These are phyloP conservation scores for Podarcis cretensis DNA, from an alignment of 2,113 vertebrate genomes.

Conservation along the genomic window DNA sequence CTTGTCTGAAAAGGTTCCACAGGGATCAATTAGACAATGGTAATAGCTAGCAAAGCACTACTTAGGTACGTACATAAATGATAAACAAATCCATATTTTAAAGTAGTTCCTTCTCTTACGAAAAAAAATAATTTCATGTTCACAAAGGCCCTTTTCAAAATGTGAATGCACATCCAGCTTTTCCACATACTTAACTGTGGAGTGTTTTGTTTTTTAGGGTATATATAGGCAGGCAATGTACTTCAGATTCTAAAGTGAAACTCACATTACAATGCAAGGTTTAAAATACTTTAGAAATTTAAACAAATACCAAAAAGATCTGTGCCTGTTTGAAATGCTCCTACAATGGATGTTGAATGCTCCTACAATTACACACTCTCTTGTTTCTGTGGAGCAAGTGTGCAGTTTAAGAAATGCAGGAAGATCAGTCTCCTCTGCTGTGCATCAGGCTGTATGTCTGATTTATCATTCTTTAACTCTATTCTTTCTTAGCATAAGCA, in stretches of 20 bases:
- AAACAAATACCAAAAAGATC: neutral
- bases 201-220: neutral
- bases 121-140: neutral
- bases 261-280: neutral
- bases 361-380: too few relatives aligned
- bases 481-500: neutral
- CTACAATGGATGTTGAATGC: neutral
- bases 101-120: neutral
- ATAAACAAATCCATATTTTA: constrained; percentile 5
- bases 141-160: neutral
- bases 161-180: neutral
- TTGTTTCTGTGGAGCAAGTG: neutral
- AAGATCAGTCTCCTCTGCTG: neutral
- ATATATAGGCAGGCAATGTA: neutral
- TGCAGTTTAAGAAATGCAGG: neutral
- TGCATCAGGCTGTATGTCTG: neutral
- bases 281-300: neutral
- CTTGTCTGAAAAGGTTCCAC: neutral
- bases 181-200: neutral
- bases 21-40: constrained; percentile 32
- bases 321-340: neutral
- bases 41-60: neutral
- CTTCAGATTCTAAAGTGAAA: neutral
- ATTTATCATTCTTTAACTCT: neutral
- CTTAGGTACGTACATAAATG: neutral